Percentiles rank a stretch among this genome's conserved stretches.
Conservation (phyloP, 2,888 invertebrate species). For the Cotesia congregata region DNA sequence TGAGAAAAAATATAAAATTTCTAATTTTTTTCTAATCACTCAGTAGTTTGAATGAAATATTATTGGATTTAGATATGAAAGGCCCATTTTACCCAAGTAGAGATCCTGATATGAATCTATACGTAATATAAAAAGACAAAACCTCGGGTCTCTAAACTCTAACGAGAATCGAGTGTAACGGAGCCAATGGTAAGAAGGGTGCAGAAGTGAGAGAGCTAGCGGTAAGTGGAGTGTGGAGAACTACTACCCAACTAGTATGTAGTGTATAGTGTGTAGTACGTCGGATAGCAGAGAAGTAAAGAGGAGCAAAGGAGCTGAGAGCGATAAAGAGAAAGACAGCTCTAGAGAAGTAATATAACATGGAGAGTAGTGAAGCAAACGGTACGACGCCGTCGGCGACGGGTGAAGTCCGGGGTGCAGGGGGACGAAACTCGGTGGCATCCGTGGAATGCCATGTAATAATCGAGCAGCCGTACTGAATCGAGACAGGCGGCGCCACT, state of each 20-base stretch:
- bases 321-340: slow-evolving; percentile 38
- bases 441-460: slow-evolving; percentile 69
- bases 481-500: slow-evolving; percentile 64
- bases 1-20: too few relatives aligned
- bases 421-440: slow-evolving; percentile 61
- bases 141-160: slow-evolving; percentile 49
- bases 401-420: slow-evolving; percentile 42
- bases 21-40: too few relatives aligned
- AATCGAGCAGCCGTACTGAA: slow-evolving; percentile 61
- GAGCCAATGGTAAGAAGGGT: slow-evolving; percentile 22
- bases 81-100: too few relatives aligned
- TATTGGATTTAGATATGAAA: too few relatives aligned
- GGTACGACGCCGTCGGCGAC: slow-evolving; percentile 43
- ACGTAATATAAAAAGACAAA: slow-evolving; percentile 46
- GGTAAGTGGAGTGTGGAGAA: slow-evolving; percentile 34
- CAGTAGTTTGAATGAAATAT: too few relatives aligned
- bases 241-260: slow-evolving; percentile 2
- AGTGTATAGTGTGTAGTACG: slow-evolving; percentile 24
- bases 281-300: slow-evolving; percentile 33
- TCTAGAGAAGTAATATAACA: slow-evolving; percentile 45
- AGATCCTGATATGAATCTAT: neutral
- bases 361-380: slow-evolving; percentile 42
- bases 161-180: slow-evolving; percentile 50
- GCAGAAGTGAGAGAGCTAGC: neutral
- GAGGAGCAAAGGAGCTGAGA: slow-evolving; percentile 31